phyloP scores from a whole-genome alignment of 2,113 vertebrate genomes.

The Calypte anna region DNA sequence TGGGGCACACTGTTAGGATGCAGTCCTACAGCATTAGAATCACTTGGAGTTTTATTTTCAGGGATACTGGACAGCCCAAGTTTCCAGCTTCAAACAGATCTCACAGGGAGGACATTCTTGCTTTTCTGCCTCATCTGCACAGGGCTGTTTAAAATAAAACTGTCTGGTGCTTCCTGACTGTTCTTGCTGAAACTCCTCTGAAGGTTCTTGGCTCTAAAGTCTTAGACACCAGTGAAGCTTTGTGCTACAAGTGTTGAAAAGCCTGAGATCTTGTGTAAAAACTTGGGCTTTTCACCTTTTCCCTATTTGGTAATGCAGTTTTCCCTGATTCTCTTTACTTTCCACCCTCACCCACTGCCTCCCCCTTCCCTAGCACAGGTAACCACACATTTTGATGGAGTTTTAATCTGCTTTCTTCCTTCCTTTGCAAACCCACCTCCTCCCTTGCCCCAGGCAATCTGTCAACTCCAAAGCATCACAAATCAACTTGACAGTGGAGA shows the following conservation, averaged over 20 bases:
- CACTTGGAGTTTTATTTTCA: neutral
- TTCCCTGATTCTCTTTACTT: neutral
- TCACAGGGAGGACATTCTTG: rapidly evolving
- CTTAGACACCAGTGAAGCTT: neutral
- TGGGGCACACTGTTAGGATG: neutral
- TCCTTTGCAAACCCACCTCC: conserved; percentile 59
- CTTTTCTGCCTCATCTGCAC: neutral
- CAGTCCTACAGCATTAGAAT: neutral
- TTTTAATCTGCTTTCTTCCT: conserved; percentile 72
- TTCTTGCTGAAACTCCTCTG: neutral
- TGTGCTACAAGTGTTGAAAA: neutral
- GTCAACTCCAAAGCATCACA: conserved; percentile 39
- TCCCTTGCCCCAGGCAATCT: conserved; percentile 17
- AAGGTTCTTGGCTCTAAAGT: neutral
- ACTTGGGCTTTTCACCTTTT: neutral
- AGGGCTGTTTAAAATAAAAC: neutral
- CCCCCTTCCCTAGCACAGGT: neutral
- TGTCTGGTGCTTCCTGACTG: neutral
- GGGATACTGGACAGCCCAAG: neutral
- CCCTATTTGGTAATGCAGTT: conserved; percentile 1
- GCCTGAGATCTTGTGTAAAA: neutral
- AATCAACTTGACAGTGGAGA: conserved; percentile 57
- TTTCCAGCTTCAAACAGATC: neutral
- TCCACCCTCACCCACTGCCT: neutral
- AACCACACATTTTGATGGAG: conserved; percentile 50